Evolutionary conservation across 2,888 invertebrate species (phyloP), one percentile per base, ranked within the genome.

Genomic region (Cerastoderma edule): DNA sequence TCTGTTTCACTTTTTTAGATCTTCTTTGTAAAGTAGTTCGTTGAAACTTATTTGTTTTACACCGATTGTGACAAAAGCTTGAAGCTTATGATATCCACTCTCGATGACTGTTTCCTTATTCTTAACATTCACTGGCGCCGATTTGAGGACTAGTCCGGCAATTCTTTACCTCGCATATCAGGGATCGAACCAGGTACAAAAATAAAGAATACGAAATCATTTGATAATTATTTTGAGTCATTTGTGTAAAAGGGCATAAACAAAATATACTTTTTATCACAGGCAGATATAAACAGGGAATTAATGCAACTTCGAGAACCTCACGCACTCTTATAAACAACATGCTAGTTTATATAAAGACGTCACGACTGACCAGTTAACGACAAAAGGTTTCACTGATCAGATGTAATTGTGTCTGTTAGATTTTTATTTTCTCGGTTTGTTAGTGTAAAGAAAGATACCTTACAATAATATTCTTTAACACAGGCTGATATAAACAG

Each of bases 401-500:
- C 10, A 16, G 39, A 39, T 10, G 10, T 39, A 10, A 39, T 16
- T 10, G 39, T 39, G 39, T 10, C 10, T 39, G 16, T 13, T 39
- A 39, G 10, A 39, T 16, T 39, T 8, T 8, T 39, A 13, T 39
- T 8, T 39, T 13, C 16, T 39, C 16, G 10, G 16, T 16, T 39
- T 13, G 16, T 16, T 8, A 39, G 39, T 13, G 39, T 16, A 39
- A 13, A 16, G 39, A 8, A 8, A 13, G 8, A 8, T 39, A 16
- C 16, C 39, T 39, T 13, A 8, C 8, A 8, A 13, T 13, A 13
- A 39, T 39, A 13, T 13, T 16, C 8, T 39, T 13, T 44, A 50
- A 28, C 35, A 24, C 24, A 75, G 75, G 57, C 57, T 32, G 67
- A 54, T 22, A 70, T 68, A 2, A 73, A 67, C 30, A 28, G 78